A percentile compares a stretch with the other conserved stretches of the same genome.
Conservation (phyloP, 2,113 vertebrate genomes). For the Lagopus leucura region DNA sequence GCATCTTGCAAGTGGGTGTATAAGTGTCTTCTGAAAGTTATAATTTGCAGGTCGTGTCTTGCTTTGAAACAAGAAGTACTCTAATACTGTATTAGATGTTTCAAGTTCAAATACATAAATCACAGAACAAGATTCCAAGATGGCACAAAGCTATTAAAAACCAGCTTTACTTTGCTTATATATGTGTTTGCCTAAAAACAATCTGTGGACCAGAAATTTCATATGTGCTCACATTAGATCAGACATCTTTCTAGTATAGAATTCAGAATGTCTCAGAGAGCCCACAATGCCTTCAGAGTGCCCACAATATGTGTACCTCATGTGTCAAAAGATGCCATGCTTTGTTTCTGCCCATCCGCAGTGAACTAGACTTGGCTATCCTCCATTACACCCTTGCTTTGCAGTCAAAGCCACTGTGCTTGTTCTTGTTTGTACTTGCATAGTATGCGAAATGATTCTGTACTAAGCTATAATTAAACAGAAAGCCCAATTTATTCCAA, state of each 20-base stretch:
- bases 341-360: not conserved
- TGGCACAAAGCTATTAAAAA: not conserved
- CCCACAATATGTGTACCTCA: not conserved
- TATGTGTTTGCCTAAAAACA: not conserved
- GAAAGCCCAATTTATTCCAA: not conserved
- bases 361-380: not conserved
- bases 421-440: not conserved
- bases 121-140: not conserved
- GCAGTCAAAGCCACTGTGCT: not conserved
- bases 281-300: not conserved
- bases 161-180: not conserved
- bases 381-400: not conserved
- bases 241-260: not conserved
- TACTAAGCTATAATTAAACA: not conserved
- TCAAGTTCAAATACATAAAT: not conserved
- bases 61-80: accelerated
- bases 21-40: not conserved
- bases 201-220: not conserved
- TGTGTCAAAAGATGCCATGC: not conserved
- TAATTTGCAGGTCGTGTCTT: not conserved
- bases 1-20: not conserved
- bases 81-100: not conserved
- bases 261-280: not conserved
- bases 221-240: not conserved
- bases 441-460: not conserved